Percentiles rank a stretch among this genome's conserved stretches.
These are phyloP conservation scores for Crocodylus rhombifer DNA, from an alignment of 2,797 vertebrate genomes.

Conservation along the genomic window DNA sequence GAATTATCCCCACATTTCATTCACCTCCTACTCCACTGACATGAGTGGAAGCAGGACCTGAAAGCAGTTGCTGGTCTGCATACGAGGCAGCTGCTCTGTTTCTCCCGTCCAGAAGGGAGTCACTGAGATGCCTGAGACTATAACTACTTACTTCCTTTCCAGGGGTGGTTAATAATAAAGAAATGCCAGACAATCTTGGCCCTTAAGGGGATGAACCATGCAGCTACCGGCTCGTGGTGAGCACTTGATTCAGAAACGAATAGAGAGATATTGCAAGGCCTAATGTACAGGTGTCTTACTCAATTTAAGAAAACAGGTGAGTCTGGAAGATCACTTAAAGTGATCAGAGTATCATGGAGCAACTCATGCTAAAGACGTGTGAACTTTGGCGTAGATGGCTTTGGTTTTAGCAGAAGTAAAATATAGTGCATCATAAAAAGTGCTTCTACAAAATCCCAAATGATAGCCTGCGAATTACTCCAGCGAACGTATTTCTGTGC, in stretches of 20 bases:
- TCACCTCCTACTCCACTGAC: no score
- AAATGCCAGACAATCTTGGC: neutral
- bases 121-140: neutral
- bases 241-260: neutral
- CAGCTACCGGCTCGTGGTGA: neutral
- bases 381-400: conserved; percentile 1
- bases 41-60: neutral
- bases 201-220: neutral
- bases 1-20: no score
- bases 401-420: neutral
- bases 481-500: neutral
- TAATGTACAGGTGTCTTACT: conserved; percentile 5
- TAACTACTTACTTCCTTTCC: neutral
- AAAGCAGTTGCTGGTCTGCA: neutral
- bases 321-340: neutral
- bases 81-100: neutral
- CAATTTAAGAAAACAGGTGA: conserved; percentile 18
- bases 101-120: neutral
- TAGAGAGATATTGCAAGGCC: neutral
- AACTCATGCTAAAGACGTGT: conserved; percentile 12
- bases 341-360: neutral
- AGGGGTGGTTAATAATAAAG: neutral
- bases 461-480: conserved; percentile 37
- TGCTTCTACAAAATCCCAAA: conserved; percentile 42
- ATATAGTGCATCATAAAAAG: neutral